Base-by-base conservation (phyloP, 2,888 invertebrate species). In the Neria commutata region DNA sequence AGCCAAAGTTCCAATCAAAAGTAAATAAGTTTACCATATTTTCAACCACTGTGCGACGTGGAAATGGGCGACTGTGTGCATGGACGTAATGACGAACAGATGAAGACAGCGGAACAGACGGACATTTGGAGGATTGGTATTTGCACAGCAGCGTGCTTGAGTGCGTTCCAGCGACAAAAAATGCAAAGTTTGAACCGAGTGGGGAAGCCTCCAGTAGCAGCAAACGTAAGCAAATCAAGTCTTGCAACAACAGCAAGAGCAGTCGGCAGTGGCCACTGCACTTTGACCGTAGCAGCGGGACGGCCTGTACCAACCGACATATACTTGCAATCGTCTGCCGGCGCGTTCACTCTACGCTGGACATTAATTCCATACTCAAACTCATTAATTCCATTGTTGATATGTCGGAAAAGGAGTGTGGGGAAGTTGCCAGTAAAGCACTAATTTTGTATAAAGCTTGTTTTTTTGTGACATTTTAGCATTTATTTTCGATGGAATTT, bases 271-370 rank as follows among this genome's bases (percentile, higher is more conserved):
- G 50, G 33, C 14, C 33, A 34, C 34, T 50, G 50, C 50, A 21
- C 50, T 50, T 21, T 50, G 50, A 50, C 50, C 50, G 34, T 21
- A 26, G 26, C 26, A n/a, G n/a, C n/a, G n/a, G n/a, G n/a, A n/a
- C n/a, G n/a, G n/a, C n/a, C n/a, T n/a, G n/a, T n/a, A n/a, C n/a
- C n/a, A n/a, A n/a, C n/a, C n/a, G n/a, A n/a, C n/a, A n/a, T n/a
- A n/a, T n/a, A n/a, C n/a, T n/a, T n/a, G n/a, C n/a, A n/a, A n/a
- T n/a, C n/a, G n/a, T n/a, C n/a, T n/a, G n/a, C n/a, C n/a, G n/a
- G n/a, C n/a, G n/a, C n/a, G n/a, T n/a, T n/a, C n/a, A n/a, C n/a
- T n/a, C n/a, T n/a, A n/a, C n/a, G n/a, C n/a, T n/a, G n/a, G n/a
- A n/a, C n/a, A n/a, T n/a, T n/a, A n/a, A n/a, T n/a, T n/a, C n/a